Percentiles rank a stretch among this genome's conserved stretches.
These are phyloP conservation scores for Steinernema carpocapsae DNA, from an alignment of 2,888 invertebrate species.

Conservation along the genomic window DNA sequence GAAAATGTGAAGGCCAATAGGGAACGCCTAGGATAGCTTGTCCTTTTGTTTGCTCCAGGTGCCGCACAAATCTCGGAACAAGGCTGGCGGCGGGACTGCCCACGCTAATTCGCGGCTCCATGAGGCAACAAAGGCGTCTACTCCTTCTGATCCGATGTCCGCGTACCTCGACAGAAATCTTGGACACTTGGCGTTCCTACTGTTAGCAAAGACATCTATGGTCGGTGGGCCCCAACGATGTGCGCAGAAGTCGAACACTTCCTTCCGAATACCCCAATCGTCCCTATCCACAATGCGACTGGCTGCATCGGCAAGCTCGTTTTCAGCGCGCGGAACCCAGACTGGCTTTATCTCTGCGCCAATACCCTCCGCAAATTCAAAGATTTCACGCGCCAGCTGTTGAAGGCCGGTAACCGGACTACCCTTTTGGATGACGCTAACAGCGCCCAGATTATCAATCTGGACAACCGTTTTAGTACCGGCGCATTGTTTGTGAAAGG, in stretches of 20 bases:
- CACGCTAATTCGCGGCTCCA: not conserved
- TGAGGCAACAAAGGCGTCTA: not conserved
- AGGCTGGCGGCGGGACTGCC: not conserved
- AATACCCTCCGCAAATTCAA: too few relatives aligned
- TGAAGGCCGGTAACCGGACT: not conserved
- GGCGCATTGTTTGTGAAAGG: not conserved
- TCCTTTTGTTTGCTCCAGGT: not conserved
- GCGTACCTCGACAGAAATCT: not conserved
- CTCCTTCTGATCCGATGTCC: not conserved
- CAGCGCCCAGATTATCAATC: constrained; percentile 2
- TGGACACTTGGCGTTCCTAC: not conserved
- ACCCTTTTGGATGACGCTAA: constrained; percentile 6
- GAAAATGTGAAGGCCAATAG: not conserved
- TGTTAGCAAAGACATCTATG: not conserved
- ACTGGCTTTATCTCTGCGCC: too few relatives aligned
- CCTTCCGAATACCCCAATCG: not conserved
- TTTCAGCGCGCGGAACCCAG: not conserved
- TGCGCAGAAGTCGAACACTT: not conserved
- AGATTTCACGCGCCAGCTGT: not conserved
- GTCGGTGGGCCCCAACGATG: not conserved
- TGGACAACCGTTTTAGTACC: not conserved
- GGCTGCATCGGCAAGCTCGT: constrained; percentile 7
- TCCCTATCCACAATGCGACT: constrained; percentile 1
- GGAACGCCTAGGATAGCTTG: not conserved
- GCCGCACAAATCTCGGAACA: not conserved